Conservation (phyloP, 2,113 vertebrate species). For the Paramisgurnus dabryanus region DNA sequence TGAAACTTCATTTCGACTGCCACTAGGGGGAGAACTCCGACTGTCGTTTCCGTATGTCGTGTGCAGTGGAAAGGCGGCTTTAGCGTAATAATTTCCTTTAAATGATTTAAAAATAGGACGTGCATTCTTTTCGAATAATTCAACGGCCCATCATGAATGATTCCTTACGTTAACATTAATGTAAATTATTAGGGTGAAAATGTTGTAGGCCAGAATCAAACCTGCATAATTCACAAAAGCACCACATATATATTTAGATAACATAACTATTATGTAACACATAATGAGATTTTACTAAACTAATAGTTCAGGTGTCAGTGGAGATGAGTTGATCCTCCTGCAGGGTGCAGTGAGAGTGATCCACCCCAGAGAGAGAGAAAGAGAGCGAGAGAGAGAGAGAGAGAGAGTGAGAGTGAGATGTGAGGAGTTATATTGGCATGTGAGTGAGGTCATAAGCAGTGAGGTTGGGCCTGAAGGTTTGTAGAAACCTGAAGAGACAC, state of each 20-base stretch:
- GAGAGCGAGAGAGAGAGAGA: constrained; percentile 59
- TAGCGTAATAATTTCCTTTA: too few relatives aligned
- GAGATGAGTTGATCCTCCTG: neutral
- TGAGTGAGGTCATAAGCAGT: constrained; percentile 61
- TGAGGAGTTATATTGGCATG: constrained; percentile 72
- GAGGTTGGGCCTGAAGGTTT: constrained; percentile 59
- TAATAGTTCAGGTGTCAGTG: neutral
- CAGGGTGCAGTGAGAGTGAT: neutral
- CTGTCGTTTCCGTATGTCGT: too few relatives aligned
- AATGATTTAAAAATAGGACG: too few relatives aligned
- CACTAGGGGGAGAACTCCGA: too few relatives aligned
- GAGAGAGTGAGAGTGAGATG: constrained; percentile 62
- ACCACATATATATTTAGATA: neutral
- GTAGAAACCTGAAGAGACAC: constrained; percentile 71
- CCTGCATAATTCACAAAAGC: neutral
- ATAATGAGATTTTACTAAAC: neutral
- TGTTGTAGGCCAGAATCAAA: neutral
- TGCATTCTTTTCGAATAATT: too few relatives aligned
- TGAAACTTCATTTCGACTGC: too few relatives aligned
- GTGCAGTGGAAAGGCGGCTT: too few relatives aligned
- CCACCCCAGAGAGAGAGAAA: constrained; percentile 34
- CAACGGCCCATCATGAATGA: too few relatives aligned
- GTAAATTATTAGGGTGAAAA: neutral
- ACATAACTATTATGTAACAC: neutral
- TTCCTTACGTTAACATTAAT: too few relatives aligned